These are phyloP conservation scores for Barnardius zonarius DNA, from an alignment of 2,113 vertebrate genomes.

Conservation along the genomic window DNA sequence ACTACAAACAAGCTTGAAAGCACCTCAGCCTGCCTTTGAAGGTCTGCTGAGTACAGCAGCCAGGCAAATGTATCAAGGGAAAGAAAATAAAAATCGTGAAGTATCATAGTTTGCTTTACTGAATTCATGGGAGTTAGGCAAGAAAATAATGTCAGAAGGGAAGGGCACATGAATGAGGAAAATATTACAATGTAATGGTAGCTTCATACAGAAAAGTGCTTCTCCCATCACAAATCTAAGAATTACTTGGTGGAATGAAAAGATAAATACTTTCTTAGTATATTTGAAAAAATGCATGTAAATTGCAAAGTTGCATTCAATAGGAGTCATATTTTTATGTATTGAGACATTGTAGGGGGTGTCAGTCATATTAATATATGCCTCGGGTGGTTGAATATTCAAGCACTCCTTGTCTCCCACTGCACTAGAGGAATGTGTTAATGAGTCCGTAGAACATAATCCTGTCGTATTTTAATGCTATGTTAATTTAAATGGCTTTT, in stretches of 20 bases:
- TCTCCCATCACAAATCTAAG: background rate
- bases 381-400: constrained; percentile 4
- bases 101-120: constrained; percentile 25
- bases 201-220: background rate
- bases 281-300: constrained; percentile 5
- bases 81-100: background rate
- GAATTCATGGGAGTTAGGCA: constrained; percentile 9
- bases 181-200: background rate
- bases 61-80: background rate
- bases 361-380: constrained; percentile 21
- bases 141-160: background rate
- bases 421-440: constrained; percentile 31
- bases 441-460: constrained; percentile 14
- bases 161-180: background rate
- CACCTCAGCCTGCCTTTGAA: constrained; percentile 18
- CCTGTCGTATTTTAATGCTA: constrained; percentile 41
- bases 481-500: constrained; percentile 30
- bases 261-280: constrained; percentile 15
- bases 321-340: background rate
- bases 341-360: background rate
- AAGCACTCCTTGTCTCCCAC: constrained; percentile 8
- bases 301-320: constrained; percentile 27
- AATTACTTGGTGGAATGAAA: constrained; percentile 14
- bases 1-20: background rate
- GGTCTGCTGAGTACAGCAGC: background rate